phyloP scores from a whole-genome alignment of 2,797 vertebrate species.

The Thaleichthys pacificus region DNA sequence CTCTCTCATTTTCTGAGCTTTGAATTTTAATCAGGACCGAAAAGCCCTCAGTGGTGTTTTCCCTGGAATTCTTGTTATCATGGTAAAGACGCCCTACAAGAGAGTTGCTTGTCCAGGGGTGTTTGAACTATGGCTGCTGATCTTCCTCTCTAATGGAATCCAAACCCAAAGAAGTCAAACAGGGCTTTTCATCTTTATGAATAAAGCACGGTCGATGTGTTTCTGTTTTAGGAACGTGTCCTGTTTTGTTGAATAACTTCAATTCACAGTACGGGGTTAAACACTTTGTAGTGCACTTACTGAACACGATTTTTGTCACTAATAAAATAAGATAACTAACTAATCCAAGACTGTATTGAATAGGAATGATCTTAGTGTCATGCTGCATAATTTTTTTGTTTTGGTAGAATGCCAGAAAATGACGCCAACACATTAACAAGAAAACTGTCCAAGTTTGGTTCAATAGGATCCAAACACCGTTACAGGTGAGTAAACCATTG shows the following conservation, averaged over 20 bases:
- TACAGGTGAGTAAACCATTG: conserved; percentile 63
- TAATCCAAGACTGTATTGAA: neutral
- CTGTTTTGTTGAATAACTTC: neutral
- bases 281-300: no score
- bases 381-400: neutral
- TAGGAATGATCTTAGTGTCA: neutral
- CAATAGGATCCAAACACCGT: conserved; percentile 75
- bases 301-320: no score
- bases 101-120: neutral
- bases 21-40: neutral
- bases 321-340: neutral
- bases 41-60: conserved; percentile 1
- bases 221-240: neutral
- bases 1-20: neutral
- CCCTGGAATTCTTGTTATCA: neutral
- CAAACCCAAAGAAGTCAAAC: neutral
- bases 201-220: neutral
- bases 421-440: conserved; percentile 76
- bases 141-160: neutral
- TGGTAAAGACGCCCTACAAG: neutral
- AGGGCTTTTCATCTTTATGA: neutral
- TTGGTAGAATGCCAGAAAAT: conserved; percentile 57
- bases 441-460: conserved; percentile 81
- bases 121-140: neutral
- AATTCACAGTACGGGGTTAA: neutral